phyloP scores from a whole-genome alignment of 2,113 vertebrate genomes.

The Leptobrachium ailaonicum region DNA sequence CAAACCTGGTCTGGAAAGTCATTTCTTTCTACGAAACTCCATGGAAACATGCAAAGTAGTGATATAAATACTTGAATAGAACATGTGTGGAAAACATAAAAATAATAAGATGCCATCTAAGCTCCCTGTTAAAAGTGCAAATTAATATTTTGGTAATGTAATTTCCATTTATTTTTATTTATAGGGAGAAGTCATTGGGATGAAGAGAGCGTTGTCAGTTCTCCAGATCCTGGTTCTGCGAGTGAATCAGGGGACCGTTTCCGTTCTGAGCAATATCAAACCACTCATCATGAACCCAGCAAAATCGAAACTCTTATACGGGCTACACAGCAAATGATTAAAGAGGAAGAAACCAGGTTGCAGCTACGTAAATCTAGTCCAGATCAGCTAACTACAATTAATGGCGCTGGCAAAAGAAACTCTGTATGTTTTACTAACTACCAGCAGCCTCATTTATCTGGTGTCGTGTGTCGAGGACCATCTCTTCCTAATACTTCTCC shows the following conservation, averaged over 20 bases:
- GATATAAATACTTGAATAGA: neutral
- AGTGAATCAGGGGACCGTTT: constrained; percentile 91
- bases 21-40: no score
- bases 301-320: constrained; percentile 93
- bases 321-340: constrained; percentile 98
- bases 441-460: constrained; percentile 72
- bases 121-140: no score
- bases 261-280: constrained; percentile 77
- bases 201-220: constrained; percentile 91
- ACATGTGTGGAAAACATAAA: no score
- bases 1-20: no score
- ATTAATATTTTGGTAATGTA: neutral
- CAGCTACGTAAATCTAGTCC: constrained; percentile 77
- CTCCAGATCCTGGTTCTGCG: constrained; percentile 87
- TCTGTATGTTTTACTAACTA: constrained; percentile 80
- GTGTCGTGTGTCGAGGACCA: constrained; percentile 72
- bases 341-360: constrained; percentile 89
- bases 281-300: constrained; percentile 87
- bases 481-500: constrained; percentile 70
- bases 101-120: no score
- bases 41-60: no score
- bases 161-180: constrained; percentile 36
- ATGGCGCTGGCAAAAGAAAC: constrained; percentile 82
- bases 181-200: constrained; percentile 91
- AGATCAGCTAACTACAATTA: constrained; percentile 73